Evolutionary conservation across 2,113 vertebrate species (phyloP), one percentile per base, ranked within the genome.

Genomic region (Microcebus jonahi): DNA sequence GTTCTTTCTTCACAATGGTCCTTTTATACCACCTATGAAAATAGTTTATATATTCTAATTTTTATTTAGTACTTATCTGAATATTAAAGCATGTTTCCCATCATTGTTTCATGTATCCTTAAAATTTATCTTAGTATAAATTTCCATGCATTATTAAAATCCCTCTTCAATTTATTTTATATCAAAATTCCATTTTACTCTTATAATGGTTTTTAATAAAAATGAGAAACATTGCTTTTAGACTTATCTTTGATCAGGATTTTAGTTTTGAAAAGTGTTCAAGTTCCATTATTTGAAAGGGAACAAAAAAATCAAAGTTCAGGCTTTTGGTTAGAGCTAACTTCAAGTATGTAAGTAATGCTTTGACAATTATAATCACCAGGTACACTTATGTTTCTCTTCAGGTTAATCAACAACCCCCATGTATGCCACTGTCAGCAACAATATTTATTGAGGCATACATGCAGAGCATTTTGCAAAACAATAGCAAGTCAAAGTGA

Each of bases 161-260:
- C 12, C 15, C 10, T 25, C 50, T 92, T 87, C 53, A 89, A 59
- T 87, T 89, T 89, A 88, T 81, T 93, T 95, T 71, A 87, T 57
- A 92, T 77, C 63, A 94, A 89, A 96, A 57, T 94, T 95, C 34
- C 36, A 97, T 81, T 94, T 92, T 87, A 87, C 23, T 80, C 65
- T 85, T 31, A 61, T 67, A 55, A 87, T 81, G 25, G 42, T 63
- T 90, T 96, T 92, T 92, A 94, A 88, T 92, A 71, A 90, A 95
- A 77, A 5, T 90, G 36, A 79, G 5, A 11, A 90, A 65, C 92
- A 70, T 80, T 95, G 48, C 59, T 68, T 73, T 92, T 71, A 75
- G 3, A 86, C 20, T 91, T 91, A 87, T 75, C n/a, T 88, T 91
- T 94, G 31, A 85, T 93, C 42, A 89, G 45, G n/a, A 96, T 79